Percentiles rank a stretch among this genome's conserved stretches.
Conservation (phyloP, 2,888 invertebrate species). For the Drosophila bunnanda region DNA sequence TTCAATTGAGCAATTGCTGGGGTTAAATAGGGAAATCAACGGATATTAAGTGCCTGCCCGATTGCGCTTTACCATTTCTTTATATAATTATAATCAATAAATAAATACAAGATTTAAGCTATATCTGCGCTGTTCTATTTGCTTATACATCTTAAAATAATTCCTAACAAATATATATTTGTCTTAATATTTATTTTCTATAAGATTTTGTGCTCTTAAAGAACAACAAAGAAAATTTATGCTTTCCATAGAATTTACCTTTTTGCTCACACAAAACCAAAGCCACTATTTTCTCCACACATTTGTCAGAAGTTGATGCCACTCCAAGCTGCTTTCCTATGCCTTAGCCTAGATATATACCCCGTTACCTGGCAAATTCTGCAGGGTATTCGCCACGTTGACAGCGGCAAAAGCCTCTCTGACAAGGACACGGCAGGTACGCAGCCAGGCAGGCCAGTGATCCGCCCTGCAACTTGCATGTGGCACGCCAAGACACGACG, state of each 20-base stretch:
- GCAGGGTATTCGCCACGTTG: conserved; percentile 40
- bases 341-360: conserved; percentile 13
- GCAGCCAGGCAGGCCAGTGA: conserved; percentile 23
- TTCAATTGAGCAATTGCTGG: conserved; percentile 3
- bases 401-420: conserved; percentile 46
- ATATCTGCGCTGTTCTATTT: no score
- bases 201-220: background rate
- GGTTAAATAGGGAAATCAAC: background rate
- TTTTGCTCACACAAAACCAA: background rate
- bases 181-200: background rate
- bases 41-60: background rate
- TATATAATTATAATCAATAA: no score
- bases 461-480: conserved; percentile 56
- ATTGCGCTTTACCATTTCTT: no score
- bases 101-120: no score
- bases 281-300: background rate
- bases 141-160: no score
- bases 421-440: conserved; percentile 49
- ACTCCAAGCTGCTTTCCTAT: background rate
- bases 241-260: background rate
- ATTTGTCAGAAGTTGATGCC: background rate
- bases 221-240: background rate
- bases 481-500: conserved; percentile 54
- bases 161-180: no score
- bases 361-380: background rate